Percentiles rank a stretch among this genome's conserved stretches.
Conservation (phyloP, 2,113 vertebrate genomes). For the Micronycteris hirsuta region DNA sequence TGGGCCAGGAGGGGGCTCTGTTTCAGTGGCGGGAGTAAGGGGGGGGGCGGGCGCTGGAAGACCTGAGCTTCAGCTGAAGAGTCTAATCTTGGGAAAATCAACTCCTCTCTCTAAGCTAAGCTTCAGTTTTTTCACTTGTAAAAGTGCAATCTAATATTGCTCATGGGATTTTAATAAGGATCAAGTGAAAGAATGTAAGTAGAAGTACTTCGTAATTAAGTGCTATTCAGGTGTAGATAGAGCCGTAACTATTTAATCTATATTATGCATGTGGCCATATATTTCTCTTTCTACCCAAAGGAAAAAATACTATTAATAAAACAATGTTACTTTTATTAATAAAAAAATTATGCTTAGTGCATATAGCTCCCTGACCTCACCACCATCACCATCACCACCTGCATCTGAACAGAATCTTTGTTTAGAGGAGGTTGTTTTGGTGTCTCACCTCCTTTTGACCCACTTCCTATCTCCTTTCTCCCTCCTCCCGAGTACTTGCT, state of each 20-base stretch:
- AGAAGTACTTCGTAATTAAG: not conserved
- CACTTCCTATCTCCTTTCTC: not conserved
- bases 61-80: no score
- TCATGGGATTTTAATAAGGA: not conserved
- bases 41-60: not conserved
- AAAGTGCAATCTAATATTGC: not conserved
- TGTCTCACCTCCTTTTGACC: not conserved
- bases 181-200: not conserved
- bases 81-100: not conserved
- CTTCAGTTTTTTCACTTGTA: not conserved
- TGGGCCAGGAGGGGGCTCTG: not conserved
- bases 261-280: not conserved
- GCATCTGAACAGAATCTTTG: not conserved
- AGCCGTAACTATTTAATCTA: not conserved
- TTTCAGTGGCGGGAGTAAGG: no score
- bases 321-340: not conserved
- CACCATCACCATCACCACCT: not conserved
- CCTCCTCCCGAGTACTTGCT: not conserved
- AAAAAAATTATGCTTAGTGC: not conserved
- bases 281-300: not conserved
- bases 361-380: not conserved
- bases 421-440: not conserved
- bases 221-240: not conserved
- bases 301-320: not conserved
- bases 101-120: not conserved